phyloP scores from a whole-genome alignment of 2,797 vertebrate genomes.

The Carapus acus region DNA sequence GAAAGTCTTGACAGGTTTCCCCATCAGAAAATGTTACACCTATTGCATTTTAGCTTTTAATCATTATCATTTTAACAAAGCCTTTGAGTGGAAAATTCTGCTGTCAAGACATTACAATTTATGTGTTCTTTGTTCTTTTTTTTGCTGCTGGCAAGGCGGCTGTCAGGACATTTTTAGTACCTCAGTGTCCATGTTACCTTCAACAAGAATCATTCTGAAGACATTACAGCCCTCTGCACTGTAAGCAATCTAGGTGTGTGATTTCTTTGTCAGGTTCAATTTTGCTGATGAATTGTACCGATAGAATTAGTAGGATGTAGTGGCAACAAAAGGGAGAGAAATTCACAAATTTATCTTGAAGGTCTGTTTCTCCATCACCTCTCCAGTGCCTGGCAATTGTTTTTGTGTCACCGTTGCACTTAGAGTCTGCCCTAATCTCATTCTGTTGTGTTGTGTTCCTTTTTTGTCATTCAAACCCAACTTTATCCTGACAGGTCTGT shows the following conservation, averaged over 20 bases:
- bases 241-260: not conserved
- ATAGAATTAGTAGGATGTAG: conserved; percentile 1
- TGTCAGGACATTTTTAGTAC: conserved; percentile 91
- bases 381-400: not conserved
- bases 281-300: not conserved
- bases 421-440: conserved; percentile 36
- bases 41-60: conserved; percentile 1
- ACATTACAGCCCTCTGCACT: conserved; percentile 70
- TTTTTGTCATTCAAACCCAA: conserved; percentile 30
- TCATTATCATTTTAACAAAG: not conserved
- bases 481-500: conserved; percentile 54
- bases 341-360: too few species aligned
- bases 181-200: conserved; percentile 92
- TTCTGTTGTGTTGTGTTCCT: conserved; percentile 41
- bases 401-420: not conserved
- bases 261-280: conserved; percentile 1
- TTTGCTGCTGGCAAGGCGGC: conserved; percentile 77
- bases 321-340: not conserved
- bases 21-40: not conserved
- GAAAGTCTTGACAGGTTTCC: conserved; percentile 95
- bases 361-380: not conserved
- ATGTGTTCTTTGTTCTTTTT: conserved; percentile 17
- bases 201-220: conserved; percentile 97
- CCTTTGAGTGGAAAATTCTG: too few species aligned
- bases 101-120: too few species aligned